These are phyloP conservation scores for Melitaea cinxia DNA, from an alignment of 1,140 invertebrate genomes.

Conservation along the genomic window DNA sequence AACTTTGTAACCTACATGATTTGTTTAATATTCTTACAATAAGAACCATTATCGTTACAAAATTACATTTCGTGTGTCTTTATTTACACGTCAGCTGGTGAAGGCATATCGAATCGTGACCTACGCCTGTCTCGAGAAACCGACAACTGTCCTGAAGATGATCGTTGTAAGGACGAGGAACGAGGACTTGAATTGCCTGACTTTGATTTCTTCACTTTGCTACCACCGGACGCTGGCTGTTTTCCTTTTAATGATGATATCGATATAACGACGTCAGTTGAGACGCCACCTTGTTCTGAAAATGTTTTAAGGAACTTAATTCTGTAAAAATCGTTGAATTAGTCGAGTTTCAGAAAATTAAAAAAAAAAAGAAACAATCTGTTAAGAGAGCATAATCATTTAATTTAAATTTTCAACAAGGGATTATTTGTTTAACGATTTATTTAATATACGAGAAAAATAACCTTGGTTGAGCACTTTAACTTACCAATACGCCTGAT, in stretches of 20 bases:
- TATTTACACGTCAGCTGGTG: constrained; percentile 64
- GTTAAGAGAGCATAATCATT: no score
- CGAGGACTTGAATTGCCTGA: constrained; percentile 68
- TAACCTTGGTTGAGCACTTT: no score
- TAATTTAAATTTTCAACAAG: no score
- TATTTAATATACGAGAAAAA: no score
- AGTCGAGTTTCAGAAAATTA: no score
- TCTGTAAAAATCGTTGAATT: no score
- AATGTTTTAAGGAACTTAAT: no score
- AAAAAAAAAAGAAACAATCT: no score
- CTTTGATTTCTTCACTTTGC: constrained; percentile 78
- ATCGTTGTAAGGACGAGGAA: constrained; percentile 69
- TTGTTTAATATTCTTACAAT: background rate
- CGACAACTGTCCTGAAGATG: constrained; percentile 70
- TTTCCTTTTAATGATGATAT: constrained; percentile 77
- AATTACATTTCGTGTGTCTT: constrained; percentile 30
- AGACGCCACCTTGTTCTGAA: constrained; percentile 52
- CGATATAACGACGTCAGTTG: constrained; percentile 70
- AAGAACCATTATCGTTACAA: constrained; percentile 37
- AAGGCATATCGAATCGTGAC: constrained; percentile 65
- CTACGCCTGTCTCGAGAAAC: constrained; percentile 57
- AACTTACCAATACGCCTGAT: constrained; percentile 71
- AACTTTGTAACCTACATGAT: background rate
- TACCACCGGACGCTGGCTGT: constrained; percentile 73
- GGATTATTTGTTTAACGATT: no score